phyloP scores from a whole-genome alignment of 2,113 vertebrate species.

The Anthoscopus minutus region DNA sequence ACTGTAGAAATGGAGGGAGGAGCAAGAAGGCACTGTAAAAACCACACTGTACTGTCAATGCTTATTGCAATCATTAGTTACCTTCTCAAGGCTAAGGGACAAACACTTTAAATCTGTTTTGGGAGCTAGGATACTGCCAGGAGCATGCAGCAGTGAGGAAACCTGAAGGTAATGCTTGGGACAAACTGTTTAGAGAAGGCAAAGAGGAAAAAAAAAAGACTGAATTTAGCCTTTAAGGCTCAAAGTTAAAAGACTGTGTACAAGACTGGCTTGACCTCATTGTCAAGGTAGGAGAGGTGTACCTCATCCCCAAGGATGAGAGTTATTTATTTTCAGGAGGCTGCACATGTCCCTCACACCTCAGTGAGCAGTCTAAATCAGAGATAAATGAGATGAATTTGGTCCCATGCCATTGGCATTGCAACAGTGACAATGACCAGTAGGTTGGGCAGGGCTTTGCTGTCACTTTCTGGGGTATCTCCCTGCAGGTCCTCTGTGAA shows the following conservation, averaged over 20 bases:
- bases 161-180: background rate
- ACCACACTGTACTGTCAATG: background rate
- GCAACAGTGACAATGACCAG: background rate
- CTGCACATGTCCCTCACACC: background rate
- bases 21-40: background rate
- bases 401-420: background rate
- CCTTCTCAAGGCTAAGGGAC: background rate
- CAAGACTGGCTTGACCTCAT: background rate
- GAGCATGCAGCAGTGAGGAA: background rate
- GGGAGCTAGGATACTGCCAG: background rate
- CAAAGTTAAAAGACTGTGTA: background rate
- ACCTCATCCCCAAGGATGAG: background rate
- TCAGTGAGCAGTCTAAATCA: background rate
- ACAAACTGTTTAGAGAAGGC: background rate
- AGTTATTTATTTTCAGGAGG: background rate
- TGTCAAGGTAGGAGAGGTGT: background rate
- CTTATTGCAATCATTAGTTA: background rate
- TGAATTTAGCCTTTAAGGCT: background rate
- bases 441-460: background rate
- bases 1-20: background rate
- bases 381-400: background rate
- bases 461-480: background rate
- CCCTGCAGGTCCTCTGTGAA: background rate
- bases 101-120: background rate
- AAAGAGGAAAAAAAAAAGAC: accelerated